A percentile compares a stretch with the other conserved stretches of the same genome.
Evolutionary conservation across 2,113 vertebrate species (phyloP).

Genomic region (Periophthalmus modestus): DNA sequence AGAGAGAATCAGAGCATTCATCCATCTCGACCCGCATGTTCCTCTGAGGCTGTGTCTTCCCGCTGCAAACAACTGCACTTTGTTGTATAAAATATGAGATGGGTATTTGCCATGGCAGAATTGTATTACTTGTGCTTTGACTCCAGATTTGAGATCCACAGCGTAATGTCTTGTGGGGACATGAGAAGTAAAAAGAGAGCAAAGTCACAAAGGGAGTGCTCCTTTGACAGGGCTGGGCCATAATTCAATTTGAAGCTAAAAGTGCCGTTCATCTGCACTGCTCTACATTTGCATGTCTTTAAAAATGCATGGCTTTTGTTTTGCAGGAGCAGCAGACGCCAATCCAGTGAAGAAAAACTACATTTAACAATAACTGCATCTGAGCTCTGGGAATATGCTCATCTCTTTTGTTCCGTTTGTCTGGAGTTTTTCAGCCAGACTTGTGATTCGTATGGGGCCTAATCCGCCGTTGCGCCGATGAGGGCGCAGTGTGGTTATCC

Average conservation of each 20-base stretch:
- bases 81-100: constrained; percentile 71
- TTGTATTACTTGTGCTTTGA: constrained; percentile 36
- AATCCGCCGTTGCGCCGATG: neutral
- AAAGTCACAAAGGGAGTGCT: constrained; percentile 58
- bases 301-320: too few relatives aligned
- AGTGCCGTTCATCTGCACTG: constrained; percentile 68
- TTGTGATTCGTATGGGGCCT: constrained; percentile 11
- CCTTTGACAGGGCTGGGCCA: constrained; percentile 69
- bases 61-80: constrained; percentile 47
- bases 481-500: constrained; percentile 5
- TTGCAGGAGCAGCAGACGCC: constrained; percentile 71
- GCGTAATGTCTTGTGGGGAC: too few relatives aligned
- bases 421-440: constrained; percentile 4
- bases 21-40: too few relatives aligned
- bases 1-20: neutral
- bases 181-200: constrained; percentile 33
- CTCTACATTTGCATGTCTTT: constrained; percentile 72
- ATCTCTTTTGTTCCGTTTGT: constrained; percentile 8
- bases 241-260: constrained; percentile 79
- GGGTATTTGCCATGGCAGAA: constrained; percentile 34
- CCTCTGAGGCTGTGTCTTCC: constrained; percentile 23
- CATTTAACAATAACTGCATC: too few relatives aligned
- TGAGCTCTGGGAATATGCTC: too few relatives aligned
- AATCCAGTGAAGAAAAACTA: constrained; percentile 32
- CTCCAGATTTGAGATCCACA: constrained; percentile 60